Conservation (phyloP, 2,113 vertebrate genomes). For the Malurus melanocephalus region DNA sequence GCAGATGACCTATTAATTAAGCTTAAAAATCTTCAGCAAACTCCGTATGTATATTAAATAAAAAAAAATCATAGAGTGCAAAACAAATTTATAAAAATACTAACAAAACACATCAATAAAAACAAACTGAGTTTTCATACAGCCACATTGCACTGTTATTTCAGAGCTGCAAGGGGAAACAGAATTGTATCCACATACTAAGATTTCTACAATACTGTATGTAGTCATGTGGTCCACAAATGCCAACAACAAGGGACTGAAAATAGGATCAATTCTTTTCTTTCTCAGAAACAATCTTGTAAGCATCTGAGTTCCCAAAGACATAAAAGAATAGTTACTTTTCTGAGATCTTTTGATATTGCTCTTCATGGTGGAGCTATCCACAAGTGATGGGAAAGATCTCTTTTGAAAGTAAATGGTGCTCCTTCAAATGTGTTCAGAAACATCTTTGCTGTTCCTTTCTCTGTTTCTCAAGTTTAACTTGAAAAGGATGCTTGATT, state of each 20-base stretch:
- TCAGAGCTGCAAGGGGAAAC: neutral
- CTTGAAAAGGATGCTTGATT: slow-evolving; percentile 74
- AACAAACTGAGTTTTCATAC: neutral
- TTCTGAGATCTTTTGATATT: slow-evolving; percentile 77
- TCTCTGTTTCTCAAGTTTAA: slow-evolving; percentile 66
- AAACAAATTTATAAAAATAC: neutral
- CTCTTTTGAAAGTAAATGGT: slow-evolving; percentile 82
- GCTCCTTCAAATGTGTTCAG: slow-evolving; percentile 74
- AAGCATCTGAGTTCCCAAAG: slow-evolving; percentile 69
- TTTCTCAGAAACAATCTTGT: slow-evolving; percentile 76
- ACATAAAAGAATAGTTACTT: slow-evolving; percentile 81
- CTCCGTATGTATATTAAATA: neutral
- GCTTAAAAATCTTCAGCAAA: neutral
- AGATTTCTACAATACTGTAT: slow-evolving; percentile 53
- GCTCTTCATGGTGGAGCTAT: slow-evolving; percentile 69
- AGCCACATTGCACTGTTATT: neutral
- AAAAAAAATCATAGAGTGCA: neutral
- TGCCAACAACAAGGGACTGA: slow-evolving; percentile 69
- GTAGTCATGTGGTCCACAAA: slow-evolving; percentile 45
- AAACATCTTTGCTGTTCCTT: slow-evolving; percentile 74
- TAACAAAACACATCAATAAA: neutral
- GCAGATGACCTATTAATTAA: neutral
- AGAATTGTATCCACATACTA: slow-evolving; percentile 12
- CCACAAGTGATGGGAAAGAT: slow-evolving; percentile 75
- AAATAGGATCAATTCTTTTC: slow-evolving; percentile 75